Percentiles rank a stretch among this genome's conserved stretches.
These are phyloP conservation scores for Adrianichthys oophorus DNA, from an alignment of 2,797 vertebrate genomes.

Conservation along the genomic window DNA sequence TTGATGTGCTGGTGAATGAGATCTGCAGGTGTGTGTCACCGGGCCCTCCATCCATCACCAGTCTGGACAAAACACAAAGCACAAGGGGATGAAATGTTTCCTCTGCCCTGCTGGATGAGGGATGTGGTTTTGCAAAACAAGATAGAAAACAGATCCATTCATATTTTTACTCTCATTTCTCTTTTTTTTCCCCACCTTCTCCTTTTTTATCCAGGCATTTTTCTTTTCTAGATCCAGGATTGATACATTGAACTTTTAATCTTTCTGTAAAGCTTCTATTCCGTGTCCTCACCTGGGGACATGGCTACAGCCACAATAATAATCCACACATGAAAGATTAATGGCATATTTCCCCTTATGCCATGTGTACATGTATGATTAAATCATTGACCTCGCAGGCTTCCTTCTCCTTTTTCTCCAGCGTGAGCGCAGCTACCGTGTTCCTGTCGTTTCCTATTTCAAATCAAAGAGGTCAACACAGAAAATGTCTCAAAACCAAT, in stretches of 20 bases:
- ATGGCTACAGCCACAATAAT: constrained; percentile 57
- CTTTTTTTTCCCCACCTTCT: background rate
- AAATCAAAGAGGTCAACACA: constrained; percentile 76
- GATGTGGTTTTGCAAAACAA: constrained; percentile 66
- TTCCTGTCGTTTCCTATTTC: constrained; percentile 75
- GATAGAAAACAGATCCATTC: constrained; percentile 51
- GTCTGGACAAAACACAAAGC: constrained; percentile 65
- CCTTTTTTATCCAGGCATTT: constrained; percentile 18
- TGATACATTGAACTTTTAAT: constrained; percentile 2
- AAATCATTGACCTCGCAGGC: constrained; percentile 73
- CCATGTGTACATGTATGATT: constrained; percentile 62
- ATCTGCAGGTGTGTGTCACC: constrained; percentile 69
- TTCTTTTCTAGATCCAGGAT: constrained; percentile 9
- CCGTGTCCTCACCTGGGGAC: constrained; percentile 52
- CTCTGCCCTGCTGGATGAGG: constrained; percentile 62
- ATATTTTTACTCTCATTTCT: constrained; percentile 18
- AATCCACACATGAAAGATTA: constrained; percentile 71
- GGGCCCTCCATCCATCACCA: constrained; percentile 71
- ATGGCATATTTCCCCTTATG: constrained; percentile 65
- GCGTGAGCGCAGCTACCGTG: constrained; percentile 63
- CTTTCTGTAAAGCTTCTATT: constrained; percentile 33
- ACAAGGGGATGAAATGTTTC: constrained; percentile 61
- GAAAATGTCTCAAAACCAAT: constrained; percentile 80
- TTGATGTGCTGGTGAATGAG: constrained; percentile 67
- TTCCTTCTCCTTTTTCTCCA: constrained; percentile 35